Evolutionary conservation across 2,113 vertebrate species (phyloP), one percentile per base, ranked within the genome.

Genomic region (Aplodontia rufa): DNA sequence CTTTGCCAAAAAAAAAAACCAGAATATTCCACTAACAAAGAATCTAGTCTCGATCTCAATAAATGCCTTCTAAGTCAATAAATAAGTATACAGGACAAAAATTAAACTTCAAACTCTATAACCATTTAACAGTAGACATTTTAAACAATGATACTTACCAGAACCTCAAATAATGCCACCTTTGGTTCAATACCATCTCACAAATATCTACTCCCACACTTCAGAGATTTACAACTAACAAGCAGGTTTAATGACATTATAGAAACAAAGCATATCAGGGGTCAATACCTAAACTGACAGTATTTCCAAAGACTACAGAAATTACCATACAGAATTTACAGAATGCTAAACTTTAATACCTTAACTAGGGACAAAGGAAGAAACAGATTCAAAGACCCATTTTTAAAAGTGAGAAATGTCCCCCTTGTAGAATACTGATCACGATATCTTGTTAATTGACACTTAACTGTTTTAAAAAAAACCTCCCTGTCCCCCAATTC

Each of bases 401-500:
- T 91, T 58, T 58, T 55, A 91, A 96, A 97, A 87, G 12, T 94
- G 60, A 64, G 75, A 93, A 88, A 60, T 95, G 98, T 92, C 96
- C 97, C 97, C 96, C 94, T 97, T 97, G 96, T 93, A 98, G 97
- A 97, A 96, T 97, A 97, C 97, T 93, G 72, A 78, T 92, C 16
- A 96, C 92, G n/a, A n/a, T 64, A 97, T 6, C 85, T 42, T 75
- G 97, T 95, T 95, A 83, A 97, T 97, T 98, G 97, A 97, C 62
- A 98, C 71, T 2, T 82, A 91, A 92, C 88, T 98, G 97, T 97
- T 97, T 96, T n/a, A n/a, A n/a, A n/a, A n/a, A 96, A 98, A 98
- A 97, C 91, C 89, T 94, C 97, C 95, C 96, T 82, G 93, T 16
- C 45, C 30, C 37, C 58, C 22, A 4, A 17, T 19, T 55, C n/a